Evolutionary conservation across 23 tunicate genomes (phyloP).

Genomic region (Halocynthia aurantium): DNA sequence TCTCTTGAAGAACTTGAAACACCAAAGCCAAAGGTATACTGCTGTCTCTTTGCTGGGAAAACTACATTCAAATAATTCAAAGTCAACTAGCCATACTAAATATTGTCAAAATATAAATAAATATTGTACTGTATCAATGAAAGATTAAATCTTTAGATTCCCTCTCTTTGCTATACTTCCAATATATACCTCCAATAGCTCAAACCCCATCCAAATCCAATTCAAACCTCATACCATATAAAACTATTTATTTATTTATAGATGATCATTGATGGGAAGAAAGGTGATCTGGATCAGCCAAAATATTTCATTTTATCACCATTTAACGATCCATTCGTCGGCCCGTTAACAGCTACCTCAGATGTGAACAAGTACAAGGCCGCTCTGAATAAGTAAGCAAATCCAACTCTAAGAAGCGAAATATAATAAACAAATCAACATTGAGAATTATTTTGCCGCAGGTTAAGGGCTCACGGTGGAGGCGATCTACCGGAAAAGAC

Average conservation of each 20-base stretch:
- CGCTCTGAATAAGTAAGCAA: slow-evolving; percentile 38
- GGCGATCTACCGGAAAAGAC: slow-evolving; percentile 65
- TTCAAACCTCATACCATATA: too few species aligned
- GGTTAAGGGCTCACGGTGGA: slow-evolving; percentile 48
- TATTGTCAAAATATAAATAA: too few species aligned
- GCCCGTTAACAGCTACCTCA: slow-evolving; percentile 36
- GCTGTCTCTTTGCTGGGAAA: too few species aligned
- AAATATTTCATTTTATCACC: slow-evolving; percentile 44
- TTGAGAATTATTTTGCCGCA: background rate
- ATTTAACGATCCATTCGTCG: slow-evolving; percentile 52
- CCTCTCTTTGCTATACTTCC: too few species aligned
- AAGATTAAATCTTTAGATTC: too few species aligned
- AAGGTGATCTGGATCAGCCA: slow-evolving; percentile 44
- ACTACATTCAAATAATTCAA: too few species aligned
- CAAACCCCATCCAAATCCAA: too few species aligned
- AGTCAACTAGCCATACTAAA: too few species aligned
- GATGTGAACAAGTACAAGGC: slow-evolving; percentile 21
- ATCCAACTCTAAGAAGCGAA: background rate
- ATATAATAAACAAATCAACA: background rate
- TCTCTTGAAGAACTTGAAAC: too few species aligned
- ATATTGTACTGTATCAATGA: too few species aligned
- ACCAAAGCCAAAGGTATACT: too few species aligned
- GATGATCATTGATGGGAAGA: slow-evolving; percentile 33
- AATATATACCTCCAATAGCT: too few species aligned
- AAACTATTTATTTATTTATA: background rate